These are phyloP conservation scores for Micronycteris hirsuta DNA, from an alignment of 2,113 vertebrate species.

Conservation along the genomic window DNA sequence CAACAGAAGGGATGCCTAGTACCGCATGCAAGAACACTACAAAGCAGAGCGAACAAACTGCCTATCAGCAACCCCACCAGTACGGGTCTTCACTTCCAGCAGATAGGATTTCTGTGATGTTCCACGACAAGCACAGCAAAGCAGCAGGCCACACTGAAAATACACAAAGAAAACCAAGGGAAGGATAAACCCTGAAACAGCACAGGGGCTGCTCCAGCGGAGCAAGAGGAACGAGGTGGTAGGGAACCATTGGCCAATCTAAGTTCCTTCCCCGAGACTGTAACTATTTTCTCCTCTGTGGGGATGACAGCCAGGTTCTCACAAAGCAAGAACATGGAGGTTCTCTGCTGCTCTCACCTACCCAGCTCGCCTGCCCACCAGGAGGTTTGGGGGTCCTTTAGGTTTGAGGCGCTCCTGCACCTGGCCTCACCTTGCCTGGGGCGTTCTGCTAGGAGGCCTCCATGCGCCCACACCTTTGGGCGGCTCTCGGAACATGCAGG, in stretches of 20 bases:
- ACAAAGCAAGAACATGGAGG: no score
- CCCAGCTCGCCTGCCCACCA: neutral
- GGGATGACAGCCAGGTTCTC: neutral
- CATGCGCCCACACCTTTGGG: no score
- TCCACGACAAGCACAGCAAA: neutral
- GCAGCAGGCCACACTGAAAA: neutral
- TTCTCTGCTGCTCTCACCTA: neutral
- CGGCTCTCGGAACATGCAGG: neutral
- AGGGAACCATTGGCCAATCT: neutral
- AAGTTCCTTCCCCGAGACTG: neutral
- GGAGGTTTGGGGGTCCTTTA: neutral
- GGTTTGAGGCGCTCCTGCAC: neutral
- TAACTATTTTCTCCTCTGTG: neutral
- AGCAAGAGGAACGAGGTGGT: no score
- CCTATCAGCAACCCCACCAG: neutral
- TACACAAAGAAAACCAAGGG: neutral
- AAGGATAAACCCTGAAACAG: neutral
- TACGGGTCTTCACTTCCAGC: neutral
- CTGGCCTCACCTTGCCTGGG: neutral
- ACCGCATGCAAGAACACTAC: neutral
- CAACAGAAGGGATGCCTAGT: neutral
- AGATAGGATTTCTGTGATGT: neutral
- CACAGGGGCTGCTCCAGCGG: neutral
- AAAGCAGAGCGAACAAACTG: neutral
- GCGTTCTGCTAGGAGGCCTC: neutral